A percentile compares a stretch with the other conserved stretches of the same genome.
Evolutionary conservation across 1,140 invertebrate genomes (phyloP).

Genomic region (Conus betulinus): DNA sequence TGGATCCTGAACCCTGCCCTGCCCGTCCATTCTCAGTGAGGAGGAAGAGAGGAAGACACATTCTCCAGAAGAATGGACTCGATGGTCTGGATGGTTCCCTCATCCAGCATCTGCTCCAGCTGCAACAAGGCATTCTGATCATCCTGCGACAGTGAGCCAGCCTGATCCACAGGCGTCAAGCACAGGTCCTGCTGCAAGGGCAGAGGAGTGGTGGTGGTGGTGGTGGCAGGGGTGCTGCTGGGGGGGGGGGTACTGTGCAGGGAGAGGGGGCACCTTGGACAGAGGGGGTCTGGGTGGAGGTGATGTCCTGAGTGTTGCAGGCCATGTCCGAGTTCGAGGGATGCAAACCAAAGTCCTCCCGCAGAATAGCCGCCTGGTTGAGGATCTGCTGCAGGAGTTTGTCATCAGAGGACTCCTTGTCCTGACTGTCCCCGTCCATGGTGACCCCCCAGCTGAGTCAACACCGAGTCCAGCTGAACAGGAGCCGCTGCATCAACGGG

Average conservation of each 20-base stretch:
- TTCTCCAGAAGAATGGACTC: constrained; percentile 35
- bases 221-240: constrained; percentile 27
- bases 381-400: constrained; percentile 67
- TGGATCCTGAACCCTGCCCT: background rate
- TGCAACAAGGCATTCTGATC: constrained; percentile 38
- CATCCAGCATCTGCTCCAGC: constrained; percentile 41
- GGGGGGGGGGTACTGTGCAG: constrained; percentile 12
- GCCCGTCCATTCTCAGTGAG: background rate
- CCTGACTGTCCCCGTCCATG: constrained; percentile 12
- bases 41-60: background rate
- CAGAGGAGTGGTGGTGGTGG: background rate
- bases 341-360: constrained; percentile 56
- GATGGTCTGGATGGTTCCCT: constrained; percentile 22
- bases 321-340: background rate
- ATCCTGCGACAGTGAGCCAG: constrained; percentile 30
- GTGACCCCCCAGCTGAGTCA: background rate
- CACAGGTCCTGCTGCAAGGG: constrained; percentile 34
- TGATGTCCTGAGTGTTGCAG: background rate
- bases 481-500: background rate
- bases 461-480: background rate
- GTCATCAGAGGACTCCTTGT: constrained; percentile 42
- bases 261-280: background rate
- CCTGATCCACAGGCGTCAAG: constrained; percentile 28
- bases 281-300: constrained; percentile 1
- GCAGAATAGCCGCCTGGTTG: constrained; percentile 68